A percentile compares a stretch with the other conserved stretches of the same genome.
These are phyloP conservation scores for Steinernema khuongi DNA, from an alignment of 1,140 invertebrate genomes.

Conservation along the genomic window DNA sequence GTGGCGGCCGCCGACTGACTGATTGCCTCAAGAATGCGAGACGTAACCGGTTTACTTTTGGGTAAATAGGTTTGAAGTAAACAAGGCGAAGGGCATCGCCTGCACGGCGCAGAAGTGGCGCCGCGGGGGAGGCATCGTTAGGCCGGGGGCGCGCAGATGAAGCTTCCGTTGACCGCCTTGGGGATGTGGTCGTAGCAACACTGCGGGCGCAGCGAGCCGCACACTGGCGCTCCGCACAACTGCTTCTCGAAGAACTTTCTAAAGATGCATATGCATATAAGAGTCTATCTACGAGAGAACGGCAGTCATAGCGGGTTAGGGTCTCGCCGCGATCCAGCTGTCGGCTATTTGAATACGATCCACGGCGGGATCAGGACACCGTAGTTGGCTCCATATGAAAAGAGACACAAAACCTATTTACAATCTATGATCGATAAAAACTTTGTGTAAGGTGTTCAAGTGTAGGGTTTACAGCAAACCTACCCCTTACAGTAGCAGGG, in stretches of 20 bases:
- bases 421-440: too few species aligned
- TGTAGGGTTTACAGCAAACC: too few species aligned
- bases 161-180: background rate
- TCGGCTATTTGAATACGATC: too few species aligned
- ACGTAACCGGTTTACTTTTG: background rate
- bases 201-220: background rate
- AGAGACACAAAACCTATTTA: too few species aligned
- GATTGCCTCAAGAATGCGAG: background rate
- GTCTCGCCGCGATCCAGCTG: too few species aligned
- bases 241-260: background rate
- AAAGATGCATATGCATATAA: background rate
- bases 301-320: too few species aligned
- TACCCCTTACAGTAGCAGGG: too few species aligned
- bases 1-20: background rate
- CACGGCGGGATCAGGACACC: too few species aligned
- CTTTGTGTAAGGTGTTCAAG: too few species aligned
- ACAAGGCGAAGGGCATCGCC: background rate
- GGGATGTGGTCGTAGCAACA: background rate
- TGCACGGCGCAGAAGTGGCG: background rate
- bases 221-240: background rate
- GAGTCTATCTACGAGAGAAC: background rate
- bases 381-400: too few species aligned
- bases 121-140: background rate
- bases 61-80: background rate
- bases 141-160: background rate